phyloP scores from a whole-genome alignment of 1,140 invertebrate genomes.

The Rhizoglyphus robini region DNA sequence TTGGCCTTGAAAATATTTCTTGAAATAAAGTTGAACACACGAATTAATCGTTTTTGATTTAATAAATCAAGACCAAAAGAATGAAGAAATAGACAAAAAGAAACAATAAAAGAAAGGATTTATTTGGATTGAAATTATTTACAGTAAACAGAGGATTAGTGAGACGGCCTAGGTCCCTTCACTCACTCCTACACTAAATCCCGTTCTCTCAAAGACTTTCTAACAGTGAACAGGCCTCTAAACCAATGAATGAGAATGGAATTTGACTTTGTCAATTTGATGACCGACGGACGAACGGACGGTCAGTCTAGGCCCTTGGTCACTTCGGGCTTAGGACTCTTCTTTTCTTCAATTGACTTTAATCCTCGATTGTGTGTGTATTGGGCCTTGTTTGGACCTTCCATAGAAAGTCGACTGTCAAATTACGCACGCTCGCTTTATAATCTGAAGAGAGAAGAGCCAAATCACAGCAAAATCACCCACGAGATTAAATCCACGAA shows the following conservation, averaged over 20 bases:
- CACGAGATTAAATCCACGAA: neutral
- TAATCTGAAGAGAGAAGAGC: neutral
- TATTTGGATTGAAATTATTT: no score
- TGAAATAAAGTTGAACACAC: no score
- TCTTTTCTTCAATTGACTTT: no score
- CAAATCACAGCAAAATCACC: neutral
- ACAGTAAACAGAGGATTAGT: conserved; percentile 8
- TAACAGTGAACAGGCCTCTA: no score
- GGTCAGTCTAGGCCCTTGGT: neutral
- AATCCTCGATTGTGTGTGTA: no score
- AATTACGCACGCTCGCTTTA: conserved; percentile 4
- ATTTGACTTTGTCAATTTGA: conserved; percentile 7
- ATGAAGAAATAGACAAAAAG: neutral
- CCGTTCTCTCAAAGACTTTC: no score
- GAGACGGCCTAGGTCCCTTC: neutral
- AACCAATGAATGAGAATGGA: no score
- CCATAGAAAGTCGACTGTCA: neutral
- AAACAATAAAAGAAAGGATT: neutral
- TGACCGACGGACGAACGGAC: neutral
- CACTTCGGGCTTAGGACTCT: no score
- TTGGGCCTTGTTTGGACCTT: no score
- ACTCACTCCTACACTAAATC: neutral
- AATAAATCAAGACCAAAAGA: neutral
- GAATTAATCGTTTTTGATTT: neutral
- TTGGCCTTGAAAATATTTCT: no score